Conservation (phyloP, 2,797 vertebrate genomes). For the Protonibea diacanthus region DNA sequence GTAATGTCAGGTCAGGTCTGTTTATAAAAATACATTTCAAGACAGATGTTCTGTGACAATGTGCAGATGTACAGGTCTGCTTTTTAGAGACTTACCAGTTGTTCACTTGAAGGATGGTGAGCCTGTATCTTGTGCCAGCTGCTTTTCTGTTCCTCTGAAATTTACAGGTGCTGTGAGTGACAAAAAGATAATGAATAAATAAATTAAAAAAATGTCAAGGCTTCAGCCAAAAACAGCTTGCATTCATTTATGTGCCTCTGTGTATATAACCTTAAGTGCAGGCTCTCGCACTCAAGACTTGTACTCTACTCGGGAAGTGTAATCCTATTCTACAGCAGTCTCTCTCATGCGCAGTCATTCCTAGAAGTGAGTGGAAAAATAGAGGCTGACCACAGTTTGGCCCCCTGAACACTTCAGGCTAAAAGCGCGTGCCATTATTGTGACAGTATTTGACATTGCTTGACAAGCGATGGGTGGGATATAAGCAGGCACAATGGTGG, state of each 20-base stretch:
- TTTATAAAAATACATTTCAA: constrained; percentile 3
- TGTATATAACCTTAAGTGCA: neutral
- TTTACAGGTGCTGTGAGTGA: constrained; percentile 94
- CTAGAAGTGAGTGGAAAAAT: constrained; percentile 15
- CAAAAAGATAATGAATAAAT: constrained; percentile 54
- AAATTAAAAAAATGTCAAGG: neutral
- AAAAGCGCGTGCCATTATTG: constrained; percentile 68
- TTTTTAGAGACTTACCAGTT: constrained; percentile 90
- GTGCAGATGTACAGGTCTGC: neutral
- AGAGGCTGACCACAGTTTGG: constrained; percentile 43
- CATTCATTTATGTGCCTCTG: neutral
- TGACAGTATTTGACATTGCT: constrained; percentile 78
- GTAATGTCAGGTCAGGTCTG: neutral
- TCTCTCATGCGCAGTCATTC: neutral
- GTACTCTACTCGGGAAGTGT: neutral
- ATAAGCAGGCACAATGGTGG: constrained; percentile 74
- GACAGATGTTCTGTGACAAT: no score
- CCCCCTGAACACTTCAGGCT: constrained; percentile 46
- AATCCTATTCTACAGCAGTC: neutral
- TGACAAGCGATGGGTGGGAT: constrained; percentile 75
- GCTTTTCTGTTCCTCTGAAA: constrained; percentile 99
- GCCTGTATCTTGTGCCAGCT: constrained; percentile 97
- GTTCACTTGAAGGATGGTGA: constrained; percentile 98
- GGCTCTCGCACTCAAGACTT: neutral
- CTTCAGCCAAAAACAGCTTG: constrained; percentile 4